Evolutionary conservation across 37 sponge, comb jelly and placozoan genomes (phyloP).

Genomic region (Beroe forskalii): DNA sequence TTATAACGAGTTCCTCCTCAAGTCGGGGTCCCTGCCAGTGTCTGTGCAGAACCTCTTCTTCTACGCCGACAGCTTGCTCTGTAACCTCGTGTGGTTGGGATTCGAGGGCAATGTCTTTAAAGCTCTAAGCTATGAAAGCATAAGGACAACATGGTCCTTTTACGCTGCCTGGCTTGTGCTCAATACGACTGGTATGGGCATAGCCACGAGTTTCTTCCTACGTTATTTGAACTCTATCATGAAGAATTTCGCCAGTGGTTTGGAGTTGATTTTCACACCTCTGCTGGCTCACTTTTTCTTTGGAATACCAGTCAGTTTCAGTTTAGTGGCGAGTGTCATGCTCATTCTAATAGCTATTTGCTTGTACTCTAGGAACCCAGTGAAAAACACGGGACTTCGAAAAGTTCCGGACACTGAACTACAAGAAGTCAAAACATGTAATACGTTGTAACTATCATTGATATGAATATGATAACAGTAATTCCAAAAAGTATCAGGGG

Average conservation of each 20-base stretch:
- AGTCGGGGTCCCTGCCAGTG: not conserved
- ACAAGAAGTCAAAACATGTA: no score
- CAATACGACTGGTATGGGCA: slow-evolving; percentile 55
- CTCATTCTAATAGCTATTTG: slow-evolving; percentile 43
- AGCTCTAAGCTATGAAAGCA: not conserved
- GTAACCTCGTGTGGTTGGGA: slow-evolving; percentile 48
- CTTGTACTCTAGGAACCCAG: slow-evolving; percentile 62
- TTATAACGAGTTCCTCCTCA: slow-evolving; percentile 66
- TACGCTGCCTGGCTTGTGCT: slow-evolving; percentile 44
- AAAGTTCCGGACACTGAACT: no score
- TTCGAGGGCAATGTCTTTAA: slow-evolving; percentile 1
- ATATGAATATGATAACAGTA: no score
- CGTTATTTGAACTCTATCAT: slow-evolving; percentile 65
- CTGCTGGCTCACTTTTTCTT: slow-evolving; percentile 56
- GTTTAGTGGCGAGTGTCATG: not conserved
- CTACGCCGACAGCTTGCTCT: slow-evolving; percentile 59
- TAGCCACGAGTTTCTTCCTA: slow-evolving; percentile 65
- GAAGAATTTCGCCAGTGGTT: slow-evolving; percentile 66
- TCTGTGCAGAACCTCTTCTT: slow-evolving; percentile 67
- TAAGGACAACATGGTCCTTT: not conserved
- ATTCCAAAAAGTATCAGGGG: no score
- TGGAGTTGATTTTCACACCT: slow-evolving; percentile 65
- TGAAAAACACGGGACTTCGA: slow-evolving; percentile 66
- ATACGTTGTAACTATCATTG: no score
- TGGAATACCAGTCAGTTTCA: slow-evolving; percentile 18